Evolutionary conservation across 2,888 invertebrate species (phyloP), one percentile per base, ranked within the genome.

Genomic region (Sinotaia quadrata): DNA sequence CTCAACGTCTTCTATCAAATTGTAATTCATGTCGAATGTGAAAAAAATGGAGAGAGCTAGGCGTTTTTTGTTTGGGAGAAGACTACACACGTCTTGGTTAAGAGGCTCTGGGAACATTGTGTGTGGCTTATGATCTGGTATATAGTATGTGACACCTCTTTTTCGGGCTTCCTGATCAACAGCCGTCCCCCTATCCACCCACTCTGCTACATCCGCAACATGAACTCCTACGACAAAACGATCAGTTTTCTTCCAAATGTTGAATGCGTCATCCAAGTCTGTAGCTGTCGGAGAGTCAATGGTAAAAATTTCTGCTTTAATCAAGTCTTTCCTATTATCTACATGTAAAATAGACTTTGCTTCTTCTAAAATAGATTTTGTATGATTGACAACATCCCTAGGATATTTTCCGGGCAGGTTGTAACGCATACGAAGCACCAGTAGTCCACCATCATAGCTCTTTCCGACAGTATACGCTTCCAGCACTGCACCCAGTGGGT

Each of bases 81-180:
- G 69, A 72, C 80, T 80, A 41, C 76, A 75, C 5, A 73, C 21
- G 33, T 75, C 71, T n/a, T 68, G 67, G 63, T 76, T 74, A 1
- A 81, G 57, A 37, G 74, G 74, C 51, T 78, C 75, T 15, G 81
- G 80, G 27, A 81, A 56, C 80, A 81, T 81, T 49, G 74, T 49
- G 33, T 72, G 34, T 2, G 73, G 67, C 7, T 52, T 63, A 51
- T 61, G 52, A n/a, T 68, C 44, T 21, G 69, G 69, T 12, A 52
- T 51, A 56, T 78, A 79, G 65, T 70, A 75, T 4, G 76, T 76
- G 10, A 69, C 72, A 21, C 71, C 72, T 51, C 81, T 69, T 18
- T 56, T 37, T 24, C 62, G 49, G 12, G 79, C 81, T 60, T 78
- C 79, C 29, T 54, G 37, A 57, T 81, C 81, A 24, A 77, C 29